Evolutionary conservation across 2,113 vertebrate genomes (phyloP).

Genomic region (Leucosticte australis): DNA sequence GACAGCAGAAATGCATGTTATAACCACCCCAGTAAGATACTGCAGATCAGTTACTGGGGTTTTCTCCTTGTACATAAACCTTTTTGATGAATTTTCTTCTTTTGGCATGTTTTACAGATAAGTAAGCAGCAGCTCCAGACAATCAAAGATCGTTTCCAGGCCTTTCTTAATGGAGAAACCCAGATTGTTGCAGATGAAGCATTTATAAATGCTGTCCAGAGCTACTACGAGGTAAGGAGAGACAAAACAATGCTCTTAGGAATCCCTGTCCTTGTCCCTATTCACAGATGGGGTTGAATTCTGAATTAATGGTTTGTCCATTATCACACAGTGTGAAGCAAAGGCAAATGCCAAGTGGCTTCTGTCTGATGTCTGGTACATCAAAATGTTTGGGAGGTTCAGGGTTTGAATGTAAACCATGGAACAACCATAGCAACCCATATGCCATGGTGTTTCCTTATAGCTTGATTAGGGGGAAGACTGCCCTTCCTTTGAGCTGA

Average conservation of each 20-base stretch:
- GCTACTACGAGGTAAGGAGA: conserved; percentile 92
- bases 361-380: neutral
- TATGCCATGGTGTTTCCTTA: neutral
- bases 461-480: neutral
- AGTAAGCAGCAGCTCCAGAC: conserved; percentile 96
- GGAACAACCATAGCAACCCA: neutral
- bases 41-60: neutral
- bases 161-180: conserved; percentile 95
- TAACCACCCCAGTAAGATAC: neutral
- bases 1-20: neutral
- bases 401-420: neutral
- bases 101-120: conserved; percentile 82
- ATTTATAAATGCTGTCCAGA: conserved; percentile 98
- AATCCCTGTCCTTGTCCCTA: neutral
- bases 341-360: neutral
- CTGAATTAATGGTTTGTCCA: neutral
- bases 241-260: neutral
- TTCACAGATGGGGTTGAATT: neutral
- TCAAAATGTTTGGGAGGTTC: neutral
- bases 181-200: conserved; percentile 98
- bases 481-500: neutral
- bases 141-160: conserved; percentile 95
- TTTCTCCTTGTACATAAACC: neutral
- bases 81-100: neutral
- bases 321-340: neutral